Base-by-base conservation (phyloP, 1,140 invertebrate species). In the Anthonomus grandis region DNA sequence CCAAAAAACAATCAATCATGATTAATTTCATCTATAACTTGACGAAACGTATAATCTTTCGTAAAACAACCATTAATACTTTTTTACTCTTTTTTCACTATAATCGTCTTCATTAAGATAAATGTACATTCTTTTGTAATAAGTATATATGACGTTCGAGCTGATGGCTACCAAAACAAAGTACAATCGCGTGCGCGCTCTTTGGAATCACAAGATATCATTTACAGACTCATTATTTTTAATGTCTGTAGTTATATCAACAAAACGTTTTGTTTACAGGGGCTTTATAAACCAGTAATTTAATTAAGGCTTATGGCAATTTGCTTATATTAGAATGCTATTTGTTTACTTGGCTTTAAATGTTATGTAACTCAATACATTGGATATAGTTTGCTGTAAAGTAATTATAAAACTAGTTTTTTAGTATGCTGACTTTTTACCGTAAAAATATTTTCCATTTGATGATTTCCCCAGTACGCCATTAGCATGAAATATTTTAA, bases 181-280 rank as follows among this genome's bases (percentile, higher is more conserved):
- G 46, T 27, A 48, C 46, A 48, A 48, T 48, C 46, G 46, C 46
- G 46, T 48, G 46, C 21, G 46, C 46, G 46, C 4, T n/a, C n/a
- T 48, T 48, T 12, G 46, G 36, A 48, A 48, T 27, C 46, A 48
- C 46, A 48, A 48, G 46, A 48, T 48, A 48, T 48, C 46, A 34
- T 48, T 48, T 34, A 48, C 46, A 48, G 36, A 48, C 13, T 34
- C 46, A 34, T 48, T 48, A 48, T 27, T 48, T 27, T 48, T 48
- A 48, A 48, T 48, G 46, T 48, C 23, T 12, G 46, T 34, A 34
- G 24, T 48, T 48, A 18, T 48, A 12, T 34, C 36, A 48, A 48
- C 36, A 15, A 27, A 48, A 15, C 36, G 27, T 48, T 34, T 21
- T 48, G 18, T 34, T 48, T n/a, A n/a, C n/a, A n/a, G n/a, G n/a